phyloP scores from a whole-genome alignment of 2,797 vertebrate species.

The Phrynocephalus guinanensis region DNA sequence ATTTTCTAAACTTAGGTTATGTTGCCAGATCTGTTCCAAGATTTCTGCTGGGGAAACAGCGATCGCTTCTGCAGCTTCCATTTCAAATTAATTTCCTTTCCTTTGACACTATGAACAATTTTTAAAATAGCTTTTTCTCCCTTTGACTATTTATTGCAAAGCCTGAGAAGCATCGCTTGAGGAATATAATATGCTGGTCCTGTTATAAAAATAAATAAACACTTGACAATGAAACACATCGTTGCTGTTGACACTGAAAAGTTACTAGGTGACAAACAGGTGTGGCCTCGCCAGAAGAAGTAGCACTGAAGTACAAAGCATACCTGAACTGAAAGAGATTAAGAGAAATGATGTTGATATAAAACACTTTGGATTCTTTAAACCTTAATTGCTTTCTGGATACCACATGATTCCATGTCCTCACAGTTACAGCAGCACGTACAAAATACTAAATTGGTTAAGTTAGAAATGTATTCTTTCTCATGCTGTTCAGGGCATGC shows the following conservation, averaged over 20 bases:
- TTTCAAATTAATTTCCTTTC: constrained; percentile 37
- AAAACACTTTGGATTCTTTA: not conserved
- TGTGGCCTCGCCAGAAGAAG: constrained; percentile 49
- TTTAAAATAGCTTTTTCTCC: not conserved
- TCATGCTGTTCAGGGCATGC: not conserved
- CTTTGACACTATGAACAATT: constrained; percentile 35
- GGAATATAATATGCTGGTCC: not conserved
- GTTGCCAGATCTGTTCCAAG: constrained; percentile 71
- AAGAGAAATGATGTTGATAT: constrained; percentile 4
- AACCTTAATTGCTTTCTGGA: not conserved
- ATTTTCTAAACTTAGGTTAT: constrained; percentile 61
- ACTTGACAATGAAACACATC: constrained; percentile 39
- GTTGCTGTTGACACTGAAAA: constrained; percentile 73
- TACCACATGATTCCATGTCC: not conserved
- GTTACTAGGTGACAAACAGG: constrained; percentile 77
- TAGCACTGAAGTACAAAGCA: not conserved
- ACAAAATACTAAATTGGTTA: not conserved
- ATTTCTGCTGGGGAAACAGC: constrained; percentile 62
- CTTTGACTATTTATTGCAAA: not conserved
- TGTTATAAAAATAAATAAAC: constrained; percentile 9
- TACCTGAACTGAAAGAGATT: not conserved
- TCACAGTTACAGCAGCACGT: not conserved
- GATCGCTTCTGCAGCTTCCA: constrained; percentile 61
- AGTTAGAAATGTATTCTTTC: not conserved
- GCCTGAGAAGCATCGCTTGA: not conserved